Evolutionary conservation across 2,888 invertebrate species (phyloP), one percentile per base, ranked within the genome.

Genomic region (Drosophila longiperda): DNA sequence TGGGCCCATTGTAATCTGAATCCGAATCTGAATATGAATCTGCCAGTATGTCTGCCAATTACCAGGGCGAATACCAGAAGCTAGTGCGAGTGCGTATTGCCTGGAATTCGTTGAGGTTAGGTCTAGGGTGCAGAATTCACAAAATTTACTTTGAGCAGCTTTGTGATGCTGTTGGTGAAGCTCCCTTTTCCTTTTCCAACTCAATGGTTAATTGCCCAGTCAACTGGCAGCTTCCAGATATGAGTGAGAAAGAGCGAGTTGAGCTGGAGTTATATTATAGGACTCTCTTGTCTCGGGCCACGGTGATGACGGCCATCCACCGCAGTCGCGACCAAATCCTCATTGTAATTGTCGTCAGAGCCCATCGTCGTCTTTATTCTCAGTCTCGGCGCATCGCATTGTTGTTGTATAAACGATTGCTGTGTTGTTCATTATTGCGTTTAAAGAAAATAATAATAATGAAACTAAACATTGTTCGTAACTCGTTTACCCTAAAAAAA

Each of bases 181-280:
- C 80, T 80, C 86, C 91, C 90, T 83, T 84, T 89, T 91, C 66
- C 84, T 86, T 90, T 90, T 90, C 91, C 90, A 78, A 80, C 58
- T 78, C 86, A 85, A 79, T 83, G 85, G 75, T 75, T 90, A 89
- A 90, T 90, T 90, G 90, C 78, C 85, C 90, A 90, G 76, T 91
- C 90, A 83, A 89, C 89, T 89, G 87, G 79, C 79, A 82, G 73
- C 66, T 61, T 57, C 71, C 53, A 70, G 67, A 77, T 63, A 67
- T 50, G 66, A 66, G 58, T 59, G 62, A 65, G 53, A 71, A 55
- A 55, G 55, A 53, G 52, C 45, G 70, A 73, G 62, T 48, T 66
- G 38, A 12, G 26, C 54, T 49, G 36, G 26, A 66, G 52, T 57
- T 64, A 40, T 52, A 61, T 26, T 29, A 57, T 64, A 42, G 45